Evolutionary conservation across 2,113 vertebrate genomes (phyloP), one percentile per base, ranked within the genome.

Genomic region (Nothobranchius furzeri): DNA sequence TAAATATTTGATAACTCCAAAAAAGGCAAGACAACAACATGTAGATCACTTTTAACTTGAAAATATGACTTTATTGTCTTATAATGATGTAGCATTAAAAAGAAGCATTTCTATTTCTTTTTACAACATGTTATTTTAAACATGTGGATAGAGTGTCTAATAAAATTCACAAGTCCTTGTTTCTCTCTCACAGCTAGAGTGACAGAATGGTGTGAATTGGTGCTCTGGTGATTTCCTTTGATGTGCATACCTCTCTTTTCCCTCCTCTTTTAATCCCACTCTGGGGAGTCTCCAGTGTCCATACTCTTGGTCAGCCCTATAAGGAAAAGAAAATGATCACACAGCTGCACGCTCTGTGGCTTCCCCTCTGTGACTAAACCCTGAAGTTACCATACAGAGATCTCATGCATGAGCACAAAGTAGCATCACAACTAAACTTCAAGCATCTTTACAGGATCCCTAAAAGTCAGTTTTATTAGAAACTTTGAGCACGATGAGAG

Each of bases 171-270:
- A 80, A 64, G 68, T 82, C 60, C 58, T 69, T 69, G 68, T 71
- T 71, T 77, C 63, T 76, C 63, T 76, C 50, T 61, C 64, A 70
- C 35, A 77, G 50, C 52, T 48, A 78, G 50, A 76, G 52, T 37
- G 47, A 68, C 68, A 86, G 74, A 88, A 88, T 81, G 50, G 86
- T 84, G 85, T 88, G 85, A 87, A 84, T 79, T 73, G 75, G 64
- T 53, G 70, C 77, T 68, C 73, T 83, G 81, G 66, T 64, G 73
- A 52, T 73, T 80, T 68, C 83, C 84, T 90, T 90, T 90, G 88
- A 90, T 87, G 87, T 83, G 83, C 87, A 88, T 86, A 89, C 81
- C 81, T 60, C 60, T 82, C 76, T 73, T 85, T 66, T 75, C 17
- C 60, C 69, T 78, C 59, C 63, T 68, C 47, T 76, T 45, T 45